Conservation (phyloP, 2,888 invertebrate species). For the Spicauda simplicius region DNA sequence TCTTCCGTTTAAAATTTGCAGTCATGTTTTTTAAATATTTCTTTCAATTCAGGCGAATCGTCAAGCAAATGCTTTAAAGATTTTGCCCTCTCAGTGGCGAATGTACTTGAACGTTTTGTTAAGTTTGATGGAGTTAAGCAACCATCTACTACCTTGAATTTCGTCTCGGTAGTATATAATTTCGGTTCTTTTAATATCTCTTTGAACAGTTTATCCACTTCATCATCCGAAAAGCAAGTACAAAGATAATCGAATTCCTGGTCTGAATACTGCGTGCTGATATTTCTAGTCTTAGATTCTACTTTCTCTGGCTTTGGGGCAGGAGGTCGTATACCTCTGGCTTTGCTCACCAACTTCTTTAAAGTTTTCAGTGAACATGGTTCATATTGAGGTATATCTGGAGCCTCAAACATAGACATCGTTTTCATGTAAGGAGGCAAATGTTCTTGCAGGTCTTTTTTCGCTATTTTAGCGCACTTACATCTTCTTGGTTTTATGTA, state of each 20-base stretch:
- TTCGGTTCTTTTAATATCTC: constrained; percentile 42
- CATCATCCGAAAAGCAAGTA: constrained; percentile 64
- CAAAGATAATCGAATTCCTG: constrained; percentile 62
- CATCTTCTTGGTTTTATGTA: constrained; percentile 59
- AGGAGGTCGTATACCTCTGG: constrained; percentile 48
- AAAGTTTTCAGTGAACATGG: constrained; percentile 56
- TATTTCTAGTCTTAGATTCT: constrained; percentile 55
- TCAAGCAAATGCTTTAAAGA: constrained; percentile 58
- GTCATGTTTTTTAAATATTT: constrained; percentile 62
- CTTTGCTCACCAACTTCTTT: constrained; percentile 57
- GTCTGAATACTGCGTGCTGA: constrained; percentile 61
- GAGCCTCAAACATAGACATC: constrained; percentile 57
- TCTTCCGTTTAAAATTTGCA: constrained; percentile 44
- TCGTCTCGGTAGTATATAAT: constrained; percentile 37
- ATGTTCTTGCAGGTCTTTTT: constrained; percentile 65
- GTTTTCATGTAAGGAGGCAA: constrained; percentile 71
- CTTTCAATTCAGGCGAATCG: constrained; percentile 56
- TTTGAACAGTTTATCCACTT: constrained; percentile 50
- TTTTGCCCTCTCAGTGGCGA: constrained; percentile 57
- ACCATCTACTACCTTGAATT: constrained; percentile 48
- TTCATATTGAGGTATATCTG: constrained; percentile 65
- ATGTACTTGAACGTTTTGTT: constrained; percentile 46
- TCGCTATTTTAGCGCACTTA: constrained; percentile 59
- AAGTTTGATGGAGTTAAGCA: constrained; percentile 50
- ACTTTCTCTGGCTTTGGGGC: constrained; percentile 41